Base-by-base conservation (phyloP, 30 jellyfish, hydroid and myxozoan species). In the Phacellophora camtschatica region DNA sequence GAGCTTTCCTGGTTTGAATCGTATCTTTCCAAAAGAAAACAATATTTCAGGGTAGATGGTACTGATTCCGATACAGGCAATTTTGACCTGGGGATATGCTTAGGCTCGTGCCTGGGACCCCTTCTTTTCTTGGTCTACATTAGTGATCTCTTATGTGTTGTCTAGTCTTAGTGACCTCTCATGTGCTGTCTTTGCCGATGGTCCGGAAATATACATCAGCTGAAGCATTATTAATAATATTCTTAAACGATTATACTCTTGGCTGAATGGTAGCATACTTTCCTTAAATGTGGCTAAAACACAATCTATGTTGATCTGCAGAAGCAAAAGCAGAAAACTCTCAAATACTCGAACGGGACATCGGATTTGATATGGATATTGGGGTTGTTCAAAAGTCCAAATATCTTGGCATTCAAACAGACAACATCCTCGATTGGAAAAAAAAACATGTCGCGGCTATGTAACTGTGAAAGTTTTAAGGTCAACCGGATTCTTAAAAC, bases 21-120 rank as follows among this genome's bases (percentile, higher is more conserved):
- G 2, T 29, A 74, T 43, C 66, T 74, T 1, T 2, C 36, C 64
- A 54, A 37, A 36, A 19, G 63, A 1, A 54, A 74, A 19, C 77
- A 74, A 23, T 50, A 50, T 39, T 74, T 46, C 2, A 50, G 66
- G 64, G 78, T 35, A 50, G 32, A 32, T 34, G 37, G 77, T 23
- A 53, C 23, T 53, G 42, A 12, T 30, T 51, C 75, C 9, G 39
- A 31, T 12, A 49, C 19, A 12, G 34, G 62, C 63, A 75, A 73
- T 16, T 49, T 50, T 25, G 63, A 30, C 6, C 6, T 45, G 8
- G 55, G 72, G 45, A 71, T 22, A 6, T 54, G 58, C n/a, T 71
- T 43, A 71, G 84, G 84, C 72, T 45, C 73, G n/a, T 71, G 84
- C 30, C 72, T 48, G 45, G 84, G 84, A 4, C 84, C 84, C 2